phyloP scores from a whole-genome alignment of 2,888 invertebrate genomes.

The Apodemia duryi region DNA sequence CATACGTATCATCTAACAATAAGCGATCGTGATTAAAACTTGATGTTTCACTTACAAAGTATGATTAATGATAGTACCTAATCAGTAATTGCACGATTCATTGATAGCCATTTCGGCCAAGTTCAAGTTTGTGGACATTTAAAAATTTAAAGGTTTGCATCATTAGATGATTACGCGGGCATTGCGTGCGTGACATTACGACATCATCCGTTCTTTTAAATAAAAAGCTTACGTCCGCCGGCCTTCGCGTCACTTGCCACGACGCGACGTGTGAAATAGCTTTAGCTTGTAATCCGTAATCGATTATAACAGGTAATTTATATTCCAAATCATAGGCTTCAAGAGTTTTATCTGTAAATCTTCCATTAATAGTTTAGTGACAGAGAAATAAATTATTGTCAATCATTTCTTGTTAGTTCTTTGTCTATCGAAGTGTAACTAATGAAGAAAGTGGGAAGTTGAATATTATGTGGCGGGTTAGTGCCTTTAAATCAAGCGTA shows the following conservation, averaged over 20 bases:
- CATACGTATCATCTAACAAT: too few species aligned
- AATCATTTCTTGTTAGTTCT: not conserved
- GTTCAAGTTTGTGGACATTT: conserved; percentile 47
- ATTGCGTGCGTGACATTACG: conserved; percentile 43
- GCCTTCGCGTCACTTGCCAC: conserved; percentile 46
- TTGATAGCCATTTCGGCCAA: conserved; percentile 45
- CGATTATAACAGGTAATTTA: conserved; percentile 8
- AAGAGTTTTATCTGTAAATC: not conserved
- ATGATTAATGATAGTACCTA: not conserved
- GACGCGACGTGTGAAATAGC: conserved; percentile 45
- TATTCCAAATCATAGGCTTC: conserved; percentile 8
- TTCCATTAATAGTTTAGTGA: conserved; percentile 4
- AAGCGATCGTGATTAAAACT: not conserved
- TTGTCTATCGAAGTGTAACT: not conserved
- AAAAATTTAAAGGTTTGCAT: conserved; percentile 40
- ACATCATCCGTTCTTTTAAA: conserved; percentile 44
- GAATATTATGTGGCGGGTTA: not conserved
- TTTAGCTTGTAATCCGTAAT: conserved; percentile 18
- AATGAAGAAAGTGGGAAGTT: conserved; percentile 8
- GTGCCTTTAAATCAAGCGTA: too few species aligned
- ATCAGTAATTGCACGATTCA: not conserved
- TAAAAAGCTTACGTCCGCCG: conserved; percentile 33
- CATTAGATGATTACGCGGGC: conserved; percentile 45
- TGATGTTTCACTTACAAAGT: not conserved
- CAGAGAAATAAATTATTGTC: not conserved